Percentiles rank a stretch among this genome's conserved stretches.
These are phyloP conservation scores for Mechanitis messenoides DNA, from an alignment of 2,888 invertebrate genomes.

Conservation along the genomic window DNA sequence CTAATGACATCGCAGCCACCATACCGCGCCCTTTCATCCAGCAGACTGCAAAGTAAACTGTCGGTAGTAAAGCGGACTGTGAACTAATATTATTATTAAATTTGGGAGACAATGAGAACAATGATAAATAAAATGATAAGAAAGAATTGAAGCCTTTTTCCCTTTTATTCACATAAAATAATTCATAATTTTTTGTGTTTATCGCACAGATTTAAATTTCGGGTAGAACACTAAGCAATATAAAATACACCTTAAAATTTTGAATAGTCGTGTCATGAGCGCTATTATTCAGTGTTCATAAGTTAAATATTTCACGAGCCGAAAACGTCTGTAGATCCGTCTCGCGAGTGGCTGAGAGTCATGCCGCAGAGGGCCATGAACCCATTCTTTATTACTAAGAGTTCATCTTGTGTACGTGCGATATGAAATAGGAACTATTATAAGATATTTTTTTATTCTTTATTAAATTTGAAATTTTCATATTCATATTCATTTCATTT, in stretches of 20 bases:
- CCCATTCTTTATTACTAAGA: conserved; percentile 59
- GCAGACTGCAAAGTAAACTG: conserved; percentile 13
- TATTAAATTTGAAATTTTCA: conserved; percentile 2
- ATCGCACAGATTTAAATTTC: too few relatives aligned
- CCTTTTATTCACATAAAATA: too few relatives aligned
- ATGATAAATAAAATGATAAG: neutral
- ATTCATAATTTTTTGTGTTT: too few relatives aligned
- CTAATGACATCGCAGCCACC: conserved; percentile 56
- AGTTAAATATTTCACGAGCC: conserved; percentile 34
- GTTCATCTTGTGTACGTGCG: conserved; percentile 56
- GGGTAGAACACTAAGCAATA: too few relatives aligned
- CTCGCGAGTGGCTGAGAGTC: conserved; percentile 38
- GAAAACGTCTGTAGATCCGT: conserved; percentile 42
- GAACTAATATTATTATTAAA: too few relatives aligned
- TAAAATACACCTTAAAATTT: neutral
- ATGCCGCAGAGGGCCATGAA: conserved; percentile 65
- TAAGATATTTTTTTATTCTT: conserved; percentile 21
- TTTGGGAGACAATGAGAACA: neutral
- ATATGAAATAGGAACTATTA: conserved; percentile 33
- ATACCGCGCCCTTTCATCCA: conserved; percentile 40
- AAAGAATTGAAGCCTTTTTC: neutral
- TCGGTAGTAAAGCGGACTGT: neutral
- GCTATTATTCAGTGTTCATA: conserved; percentile 27
- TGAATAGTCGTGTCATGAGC: conserved; percentile 24
- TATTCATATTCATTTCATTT: too few relatives aligned